Evolutionary conservation across 1,140 invertebrate genomes (phyloP), one percentile per base, ranked within the genome.

Genomic region (Archivesica marissinica): DNA sequence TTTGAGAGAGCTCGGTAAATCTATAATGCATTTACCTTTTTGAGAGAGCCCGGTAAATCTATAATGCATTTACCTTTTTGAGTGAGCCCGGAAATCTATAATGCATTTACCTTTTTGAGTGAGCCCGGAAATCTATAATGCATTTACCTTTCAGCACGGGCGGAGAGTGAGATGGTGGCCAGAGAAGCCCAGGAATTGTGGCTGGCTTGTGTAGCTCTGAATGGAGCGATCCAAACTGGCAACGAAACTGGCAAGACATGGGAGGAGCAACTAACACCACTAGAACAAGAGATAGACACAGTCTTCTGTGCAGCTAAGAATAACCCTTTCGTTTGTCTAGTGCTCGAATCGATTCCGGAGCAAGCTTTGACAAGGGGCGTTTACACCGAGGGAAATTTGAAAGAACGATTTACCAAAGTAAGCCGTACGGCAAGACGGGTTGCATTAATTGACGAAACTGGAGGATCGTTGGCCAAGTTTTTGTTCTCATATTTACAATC

Each of bases 401-500:
- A 96, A 77, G 96, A 97, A 87, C 96, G 97, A 87, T 99, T 99
- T 93, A 91, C 97, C 0, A 96, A 96, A 94, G 96, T 97, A 88
- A 90, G 90, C 20, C 89, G 86, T 23, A 77, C 94, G 1, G 94
- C 95, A 74, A 95, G 96, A 78, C 96, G 96, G 86, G 95, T 99
- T 61, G 97, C 98, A 0, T 92, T 98, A 76, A 96, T 99, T 11
- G 97, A 97, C 0, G 97, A 97, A 70, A 95, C 96, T 50, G 95
- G 95, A 44, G 97, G 96, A n/a, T 95, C 96, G 1, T 93, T 99
- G 28, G 96, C 96, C 11, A 95, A 97, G 20, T 98, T 98, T 93
- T 94, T 98, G 76, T 94, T 99, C 3, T 99, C 98, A 0, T 99
- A 97, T 95, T 89, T 99, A 38, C 97, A 99, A 93, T 94, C 96